Evolutionary conservation across 2,797 vertebrate genomes (phyloP).

Genomic region (Glyptemys insculpta): DNA sequence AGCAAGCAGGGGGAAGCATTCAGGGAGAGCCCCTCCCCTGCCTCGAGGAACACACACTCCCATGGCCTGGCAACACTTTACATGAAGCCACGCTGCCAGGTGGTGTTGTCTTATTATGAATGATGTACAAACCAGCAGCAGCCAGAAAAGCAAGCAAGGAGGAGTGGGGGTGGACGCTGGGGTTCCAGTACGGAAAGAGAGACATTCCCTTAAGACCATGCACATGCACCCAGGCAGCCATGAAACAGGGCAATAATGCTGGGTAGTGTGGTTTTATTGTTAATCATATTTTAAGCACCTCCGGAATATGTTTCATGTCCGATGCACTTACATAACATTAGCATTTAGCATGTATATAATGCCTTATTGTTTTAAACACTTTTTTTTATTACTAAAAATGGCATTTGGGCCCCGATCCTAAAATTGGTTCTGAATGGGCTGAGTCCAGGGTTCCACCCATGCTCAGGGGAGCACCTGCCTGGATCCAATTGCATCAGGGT

Average conservation of each 20-base stretch:
- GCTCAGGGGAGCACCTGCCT: not conserved
- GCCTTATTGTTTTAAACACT: not conserved
- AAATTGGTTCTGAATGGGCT: not conserved
- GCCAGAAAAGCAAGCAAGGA: not conserved
- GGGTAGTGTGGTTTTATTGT: not conserved
- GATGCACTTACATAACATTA: not conserved
- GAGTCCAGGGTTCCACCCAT: not conserved
- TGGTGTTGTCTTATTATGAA: not conserved
- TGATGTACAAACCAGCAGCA: not conserved
- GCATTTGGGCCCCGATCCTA: accelerated
- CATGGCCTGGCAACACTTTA: not conserved
- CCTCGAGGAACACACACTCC: not conserved
- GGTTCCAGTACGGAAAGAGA: not conserved
- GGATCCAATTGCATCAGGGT: not conserved
- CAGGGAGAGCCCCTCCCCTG: not conserved
- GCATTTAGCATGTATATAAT: not conserved
- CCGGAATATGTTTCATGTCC: not conserved
- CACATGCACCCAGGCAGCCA: not conserved
- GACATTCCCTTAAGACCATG: not conserved
- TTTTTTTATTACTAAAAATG: not conserved
- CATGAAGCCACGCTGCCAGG: not conserved
- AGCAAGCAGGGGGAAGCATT: not conserved
- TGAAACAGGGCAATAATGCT: not conserved
- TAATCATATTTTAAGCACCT: not conserved
- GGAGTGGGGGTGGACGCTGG: not conserved